A percentile compares a stretch with the other conserved stretches of the same genome.
phyloP scores from a whole-genome alignment of 2,888 invertebrate species.

The Thumatha senex region DNA sequence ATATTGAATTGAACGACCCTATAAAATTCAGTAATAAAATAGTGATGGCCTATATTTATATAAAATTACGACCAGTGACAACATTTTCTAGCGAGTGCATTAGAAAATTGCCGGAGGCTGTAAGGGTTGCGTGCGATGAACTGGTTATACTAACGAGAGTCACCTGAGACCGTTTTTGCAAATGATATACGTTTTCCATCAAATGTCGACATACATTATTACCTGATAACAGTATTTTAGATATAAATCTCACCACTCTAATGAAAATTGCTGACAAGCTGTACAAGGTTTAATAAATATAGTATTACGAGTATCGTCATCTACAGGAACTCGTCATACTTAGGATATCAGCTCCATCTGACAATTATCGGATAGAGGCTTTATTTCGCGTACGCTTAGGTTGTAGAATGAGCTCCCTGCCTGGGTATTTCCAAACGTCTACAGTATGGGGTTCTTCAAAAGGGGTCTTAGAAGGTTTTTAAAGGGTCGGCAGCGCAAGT shows the following conservation, averaged over 20 bases:
- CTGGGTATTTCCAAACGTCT: no score
- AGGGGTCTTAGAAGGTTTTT: no score
- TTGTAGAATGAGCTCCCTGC: no score
- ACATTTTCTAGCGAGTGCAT: slow-evolving; percentile 54
- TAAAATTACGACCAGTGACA: slow-evolving; percentile 44
- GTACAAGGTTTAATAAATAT: background rate
- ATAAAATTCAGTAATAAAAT: slow-evolving; percentile 34
- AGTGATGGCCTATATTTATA: slow-evolving; percentile 53
- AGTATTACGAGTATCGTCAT: no score
- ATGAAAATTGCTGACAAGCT: slow-evolving; percentile 13
- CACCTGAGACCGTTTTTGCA: slow-evolving; percentile 64
- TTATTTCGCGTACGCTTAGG: no score
- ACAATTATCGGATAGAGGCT: no score
- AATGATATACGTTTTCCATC: slow-evolving; percentile 74
- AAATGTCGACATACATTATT: slow-evolving; percentile 51
- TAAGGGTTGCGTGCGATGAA: slow-evolving; percentile 74
- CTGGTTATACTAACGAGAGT: slow-evolving; percentile 73
- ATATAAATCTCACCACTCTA: slow-evolving; percentile 10
- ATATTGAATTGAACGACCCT: slow-evolving; percentile 24
- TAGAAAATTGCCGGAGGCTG: slow-evolving; percentile 67
- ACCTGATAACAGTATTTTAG: slow-evolving; percentile 42
- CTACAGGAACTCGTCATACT: no score
- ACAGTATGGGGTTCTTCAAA: no score
- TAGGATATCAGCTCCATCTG: no score
- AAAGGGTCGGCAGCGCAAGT: no score